Base-by-base conservation (phyloP, 2,113 vertebrate genomes). In the Nestor notabilis region DNA sequence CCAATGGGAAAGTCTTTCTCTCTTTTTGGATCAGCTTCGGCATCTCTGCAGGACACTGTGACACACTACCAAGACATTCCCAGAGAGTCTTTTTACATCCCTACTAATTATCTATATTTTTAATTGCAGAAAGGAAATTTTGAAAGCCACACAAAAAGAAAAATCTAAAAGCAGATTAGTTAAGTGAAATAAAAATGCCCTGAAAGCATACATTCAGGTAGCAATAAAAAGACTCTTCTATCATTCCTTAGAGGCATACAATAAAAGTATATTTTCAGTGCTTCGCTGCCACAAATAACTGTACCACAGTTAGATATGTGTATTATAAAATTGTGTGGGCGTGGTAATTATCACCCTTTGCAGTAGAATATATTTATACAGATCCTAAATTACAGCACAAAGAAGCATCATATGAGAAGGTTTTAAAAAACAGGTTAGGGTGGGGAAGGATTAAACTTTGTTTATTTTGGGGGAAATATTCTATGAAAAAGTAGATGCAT, bases 281-380 rank as follows among this genome's bases (percentile, higher is more conserved):
- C 85, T 74, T 94, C 87, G 71, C 72, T 96, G 94, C 94, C 92
- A 88, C 92, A 97, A 97, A 96, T 97, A 97, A 89, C 96, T 75
- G 90, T 87, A 81, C 93, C 96, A 96, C 93, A 97, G 97, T 97
- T 97, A 97, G 95, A 95, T 83, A 93, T 96, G 88, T 92, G 60
- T 93, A 93, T 96, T 96, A 95, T 96, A 97, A 97, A 97, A 96
- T 87, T 61, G 88, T 89, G 96, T 92, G 86, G 95, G 94, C 0
- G 63, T 95, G 94, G 97, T 97, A 98, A 97, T 97, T 97, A 98
- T 97, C 93, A 95, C 96, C 92, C 87, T 96, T 91, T 82, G 88
- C 88, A 96, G 89, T 80, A 96, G 91, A 94, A 97, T 96, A 87
- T 97, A 97, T 97, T 98, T 97, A 97, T 97, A 96, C 91, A 94